A percentile compares a stretch with the other conserved stretches of the same genome.
Conservation (phyloP, 2,888 invertebrate genomes). For the Lucinisca nassula region DNA sequence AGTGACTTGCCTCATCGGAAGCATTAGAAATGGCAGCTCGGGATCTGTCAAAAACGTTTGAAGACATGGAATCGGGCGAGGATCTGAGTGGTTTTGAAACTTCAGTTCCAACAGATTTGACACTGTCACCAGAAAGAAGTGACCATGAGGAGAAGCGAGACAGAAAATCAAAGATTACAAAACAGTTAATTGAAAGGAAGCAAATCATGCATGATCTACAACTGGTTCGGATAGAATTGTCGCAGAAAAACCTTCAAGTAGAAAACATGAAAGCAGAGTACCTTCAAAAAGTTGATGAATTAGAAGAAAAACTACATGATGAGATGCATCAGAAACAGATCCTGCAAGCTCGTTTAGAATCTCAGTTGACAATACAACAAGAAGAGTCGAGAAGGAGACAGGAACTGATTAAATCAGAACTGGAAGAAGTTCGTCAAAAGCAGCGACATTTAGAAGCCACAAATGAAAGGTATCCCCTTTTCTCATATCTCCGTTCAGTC, state of each 20-base stretch:
- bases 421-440: slow-evolving; percentile 84
- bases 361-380: slow-evolving; percentile 86
- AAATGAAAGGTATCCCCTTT: slow-evolving; percentile 85
- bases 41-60: slow-evolving; percentile 83
- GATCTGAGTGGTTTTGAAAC: slow-evolving; percentile 86
- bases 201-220: slow-evolving; percentile 87
- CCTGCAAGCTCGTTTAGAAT: slow-evolving; percentile 85
- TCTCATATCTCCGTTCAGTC: no score
- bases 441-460: slow-evolving; percentile 86
- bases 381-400: slow-evolving; percentile 85
- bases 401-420: slow-evolving; percentile 83
- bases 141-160: slow-evolving; percentile 69
- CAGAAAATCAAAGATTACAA: slow-evolving; percentile 81
- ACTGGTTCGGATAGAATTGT: slow-evolving; percentile 87
- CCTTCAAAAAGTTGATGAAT: slow-evolving; percentile 85
- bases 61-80: slow-evolving; percentile 82
- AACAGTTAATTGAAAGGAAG: slow-evolving; percentile 87
- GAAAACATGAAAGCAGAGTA: slow-evolving; percentile 87
- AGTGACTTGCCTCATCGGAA: no score
- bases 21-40: slow-evolving; percentile 78
- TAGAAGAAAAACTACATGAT: slow-evolving; percentile 87
- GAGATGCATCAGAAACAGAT: slow-evolving; percentile 87
- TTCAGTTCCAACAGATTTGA: slow-evolving; percentile 87
- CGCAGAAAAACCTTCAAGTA: slow-evolving; percentile 86
- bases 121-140: slow-evolving; percentile 85